phyloP scores from a whole-genome alignment of 30 jellyfish, hydroid and myxozoan genomes.

The Clytia hemisphaerica region DNA sequence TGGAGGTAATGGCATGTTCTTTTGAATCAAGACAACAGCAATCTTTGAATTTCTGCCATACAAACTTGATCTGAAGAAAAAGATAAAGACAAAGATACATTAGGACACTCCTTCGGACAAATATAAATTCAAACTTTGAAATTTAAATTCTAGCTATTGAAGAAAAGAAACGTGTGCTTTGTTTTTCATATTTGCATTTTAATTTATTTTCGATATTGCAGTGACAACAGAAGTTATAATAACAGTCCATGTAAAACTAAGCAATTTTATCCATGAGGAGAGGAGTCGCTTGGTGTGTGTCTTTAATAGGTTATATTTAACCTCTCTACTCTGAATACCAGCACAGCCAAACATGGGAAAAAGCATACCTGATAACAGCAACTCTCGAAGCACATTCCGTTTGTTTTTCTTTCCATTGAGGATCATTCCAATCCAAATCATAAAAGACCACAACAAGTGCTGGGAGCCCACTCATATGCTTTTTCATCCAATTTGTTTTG shows the following conservation, averaged over 20 bases:
- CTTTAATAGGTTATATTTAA: too few species aligned
- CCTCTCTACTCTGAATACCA: too few species aligned
- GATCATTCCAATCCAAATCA: conserved; percentile 96
- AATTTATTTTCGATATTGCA: background rate
- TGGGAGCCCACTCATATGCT: conserved; percentile 66
- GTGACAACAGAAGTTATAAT: background rate
- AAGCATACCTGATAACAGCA: conserved; percentile 71
- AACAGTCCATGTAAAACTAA: too few species aligned
- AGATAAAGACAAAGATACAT: background rate
- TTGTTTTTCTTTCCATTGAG: conserved; percentile 89
- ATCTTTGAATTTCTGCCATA: conserved; percentile 75
- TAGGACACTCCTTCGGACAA: background rate
- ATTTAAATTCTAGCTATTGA: background rate
- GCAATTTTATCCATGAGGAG: too few species aligned
- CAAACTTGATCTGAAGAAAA: conserved; percentile 54
- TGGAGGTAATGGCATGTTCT: conserved; percentile 89
- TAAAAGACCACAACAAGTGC: conserved; percentile 84
- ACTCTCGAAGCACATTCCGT: conserved; percentile 93
- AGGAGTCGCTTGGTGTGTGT: too few species aligned
- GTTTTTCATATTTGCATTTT: background rate
- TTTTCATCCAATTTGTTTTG: conserved; percentile 81
- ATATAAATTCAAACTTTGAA: background rate
- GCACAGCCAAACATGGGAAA: background rate
- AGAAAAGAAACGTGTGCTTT: too few species aligned
- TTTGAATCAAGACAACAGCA: conserved; percentile 84